phyloP scores from a whole-genome alignment of 2,113 vertebrate species.

The Phaethornis superciliosus region DNA sequence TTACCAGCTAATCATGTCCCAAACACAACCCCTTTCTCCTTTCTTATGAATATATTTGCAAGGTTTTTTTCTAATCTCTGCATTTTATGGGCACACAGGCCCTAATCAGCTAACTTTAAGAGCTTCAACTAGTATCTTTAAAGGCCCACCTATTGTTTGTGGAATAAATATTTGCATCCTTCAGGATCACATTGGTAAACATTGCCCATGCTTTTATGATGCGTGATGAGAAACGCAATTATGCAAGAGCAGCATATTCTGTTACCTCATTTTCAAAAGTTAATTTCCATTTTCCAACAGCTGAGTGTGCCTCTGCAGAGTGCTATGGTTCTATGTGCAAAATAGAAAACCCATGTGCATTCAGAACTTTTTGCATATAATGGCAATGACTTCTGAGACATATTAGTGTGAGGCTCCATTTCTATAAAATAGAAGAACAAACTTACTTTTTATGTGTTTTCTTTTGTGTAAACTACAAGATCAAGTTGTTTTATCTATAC shows the following conservation, averaged over 20 bases:
- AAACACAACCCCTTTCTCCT: constrained; percentile 76
- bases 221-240: constrained; percentile 33
- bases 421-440: background rate
- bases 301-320: background rate
- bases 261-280: background rate
- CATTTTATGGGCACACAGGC: constrained; percentile 63
- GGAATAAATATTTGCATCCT: constrained; percentile 83
- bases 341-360: background rate
- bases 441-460: background rate
- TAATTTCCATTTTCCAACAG: constrained; percentile 9
- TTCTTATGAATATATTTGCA: constrained; percentile 78
- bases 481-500: background rate
- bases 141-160: constrained; percentile 73
- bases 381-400: background rate
- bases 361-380: background rate
- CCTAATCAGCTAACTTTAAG: constrained; percentile 76
- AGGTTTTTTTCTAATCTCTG: constrained; percentile 69
- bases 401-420: background rate
- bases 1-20: constrained; percentile 91
- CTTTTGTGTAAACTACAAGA: background rate
- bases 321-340: background rate
- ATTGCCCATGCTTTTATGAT: constrained; percentile 2
- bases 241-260: constrained; percentile 15
- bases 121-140: constrained; percentile 75
- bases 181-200: constrained; percentile 56